Evolutionary conservation across 2,888 invertebrate genomes (phyloP).

Genomic region (Drosophila macrospina): DNA sequence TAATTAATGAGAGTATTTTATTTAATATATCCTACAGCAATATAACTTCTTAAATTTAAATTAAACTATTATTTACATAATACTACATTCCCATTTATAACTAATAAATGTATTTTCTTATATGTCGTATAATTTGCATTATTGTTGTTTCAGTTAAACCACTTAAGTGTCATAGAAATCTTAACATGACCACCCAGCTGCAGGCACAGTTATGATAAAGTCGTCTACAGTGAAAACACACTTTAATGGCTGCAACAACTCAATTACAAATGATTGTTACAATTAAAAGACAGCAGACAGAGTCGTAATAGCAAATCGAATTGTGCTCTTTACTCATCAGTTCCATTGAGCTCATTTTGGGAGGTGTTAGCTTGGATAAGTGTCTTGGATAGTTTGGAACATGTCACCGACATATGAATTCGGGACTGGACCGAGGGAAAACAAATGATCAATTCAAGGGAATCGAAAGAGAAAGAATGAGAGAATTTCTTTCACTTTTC

Average conservation of each 20-base stretch:
- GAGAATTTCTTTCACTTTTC: conserved; percentile 65
- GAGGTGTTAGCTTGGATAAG: conserved; percentile 65
- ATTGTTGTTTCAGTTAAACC: too few relatives aligned
- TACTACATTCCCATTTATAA: too few relatives aligned
- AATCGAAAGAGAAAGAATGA: conserved; percentile 45
- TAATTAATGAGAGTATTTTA: too few relatives aligned
- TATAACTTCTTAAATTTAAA: too few relatives aligned
- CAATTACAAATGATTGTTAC: conserved; percentile 53
- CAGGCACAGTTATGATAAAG: conserved; percentile 8
- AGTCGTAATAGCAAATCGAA: conserved; percentile 58
- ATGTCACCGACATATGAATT: conserved; percentile 54
- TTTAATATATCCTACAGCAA: too few relatives aligned
- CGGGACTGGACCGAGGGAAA: conserved; percentile 23
- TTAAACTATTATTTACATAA: too few relatives aligned
- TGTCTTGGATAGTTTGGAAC: conserved; percentile 40
- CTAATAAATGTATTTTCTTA: too few relatives aligned
- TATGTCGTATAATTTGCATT: too few relatives aligned
- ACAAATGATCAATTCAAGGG: conserved; percentile 68
- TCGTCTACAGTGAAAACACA: conserved; percentile 14
- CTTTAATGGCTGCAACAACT: conserved; percentile 39
- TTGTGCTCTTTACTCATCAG: conserved; percentile 40
- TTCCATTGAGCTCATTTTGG: conserved; percentile 38
- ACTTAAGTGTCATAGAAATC: background rate
- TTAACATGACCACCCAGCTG: conserved; percentile 7
- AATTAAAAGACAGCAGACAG: conserved; percentile 44